phyloP scores from a whole-genome alignment of 2,797 vertebrate genomes.

The Brotula barbata region DNA sequence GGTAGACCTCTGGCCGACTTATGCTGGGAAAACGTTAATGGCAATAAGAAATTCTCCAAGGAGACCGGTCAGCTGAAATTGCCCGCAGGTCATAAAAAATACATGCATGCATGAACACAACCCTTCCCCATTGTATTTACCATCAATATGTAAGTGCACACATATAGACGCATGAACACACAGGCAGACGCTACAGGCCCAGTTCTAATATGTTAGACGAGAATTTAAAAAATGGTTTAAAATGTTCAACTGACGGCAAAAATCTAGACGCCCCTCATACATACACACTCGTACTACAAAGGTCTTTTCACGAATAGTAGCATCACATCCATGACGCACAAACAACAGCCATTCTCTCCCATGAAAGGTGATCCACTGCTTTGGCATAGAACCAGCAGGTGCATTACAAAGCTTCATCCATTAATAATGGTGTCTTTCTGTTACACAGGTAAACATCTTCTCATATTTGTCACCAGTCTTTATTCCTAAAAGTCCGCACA shows the following conservation, averaged over 20 bases:
- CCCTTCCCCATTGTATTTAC: constrained; percentile 11
- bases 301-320: constrained; percentile 45
- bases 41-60: constrained; percentile 28
- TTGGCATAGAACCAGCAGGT: constrained; percentile 70
- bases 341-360: constrained; percentile 56
- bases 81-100: constrained; percentile 49
- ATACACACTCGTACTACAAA: constrained; percentile 20
- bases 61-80: constrained; percentile 22
- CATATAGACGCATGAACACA: constrained; percentile 4
- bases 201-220: constrained; percentile 4
- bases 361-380: constrained; percentile 68
- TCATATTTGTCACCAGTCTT: constrained; percentile 66
- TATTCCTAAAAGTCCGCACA: constrained; percentile 38
- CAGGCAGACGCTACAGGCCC: background rate
- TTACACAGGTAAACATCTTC: constrained; percentile 76
- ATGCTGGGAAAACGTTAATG: constrained; percentile 19
- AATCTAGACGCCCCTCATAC: constrained; percentile 16
- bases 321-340: constrained; percentile 40
- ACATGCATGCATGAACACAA: constrained; percentile 28
- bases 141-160: constrained; percentile 12
- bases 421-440: constrained; percentile 73
- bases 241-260: constrained; percentile 24
- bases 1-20: constrained; percentile 41
- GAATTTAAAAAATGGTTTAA: background rate
- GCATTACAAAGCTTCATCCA: constrained; percentile 77